phyloP scores from a whole-genome alignment of 2,113 vertebrate genomes.

The Platichthys flesus region DNA sequence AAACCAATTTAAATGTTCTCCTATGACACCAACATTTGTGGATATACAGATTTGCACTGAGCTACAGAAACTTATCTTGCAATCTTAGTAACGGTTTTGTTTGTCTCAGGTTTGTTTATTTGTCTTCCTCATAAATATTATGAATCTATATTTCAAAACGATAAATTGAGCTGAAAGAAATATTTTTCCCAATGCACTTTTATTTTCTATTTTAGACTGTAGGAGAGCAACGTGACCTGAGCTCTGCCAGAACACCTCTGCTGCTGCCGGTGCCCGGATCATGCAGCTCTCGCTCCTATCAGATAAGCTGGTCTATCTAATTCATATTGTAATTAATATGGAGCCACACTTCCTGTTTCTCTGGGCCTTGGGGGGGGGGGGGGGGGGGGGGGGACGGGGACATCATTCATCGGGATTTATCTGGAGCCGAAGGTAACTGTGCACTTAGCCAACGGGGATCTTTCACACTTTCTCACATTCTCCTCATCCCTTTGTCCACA shows the following conservation, averaged over 20 bases:
- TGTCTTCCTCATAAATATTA: not conserved
- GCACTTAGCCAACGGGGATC: conserved; percentile 48
- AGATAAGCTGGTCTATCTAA: conserved; percentile 77
- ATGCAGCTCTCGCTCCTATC: conserved; percentile 57
- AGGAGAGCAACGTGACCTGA: conserved; percentile 46
- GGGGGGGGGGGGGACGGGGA: conserved; percentile 76
- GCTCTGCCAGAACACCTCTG: conserved; percentile 25
- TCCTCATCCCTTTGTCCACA: conserved; percentile 45
- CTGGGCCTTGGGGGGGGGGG: conserved; percentile 72
- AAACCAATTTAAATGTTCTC: no score
- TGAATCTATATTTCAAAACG: not conserved
- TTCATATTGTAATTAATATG: conserved; percentile 84
- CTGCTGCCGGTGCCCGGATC: conserved; percentile 52
- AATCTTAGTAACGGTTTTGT: not conserved
- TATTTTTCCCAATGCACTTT: not conserved
- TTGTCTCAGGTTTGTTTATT: not conserved
- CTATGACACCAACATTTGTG: no score
- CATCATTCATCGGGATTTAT: conserved; percentile 73
- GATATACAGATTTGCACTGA: not conserved
- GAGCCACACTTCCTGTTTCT: conserved; percentile 71
- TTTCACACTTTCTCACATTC: conserved; percentile 34
- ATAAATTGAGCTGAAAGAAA: not conserved
- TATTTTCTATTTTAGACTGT: not conserved
- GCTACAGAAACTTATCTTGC: no score
- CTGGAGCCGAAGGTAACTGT: conserved; percentile 64